Base-by-base conservation (phyloP, 2,113 vertebrate species). In the Odobenus rosmarus region DNA sequence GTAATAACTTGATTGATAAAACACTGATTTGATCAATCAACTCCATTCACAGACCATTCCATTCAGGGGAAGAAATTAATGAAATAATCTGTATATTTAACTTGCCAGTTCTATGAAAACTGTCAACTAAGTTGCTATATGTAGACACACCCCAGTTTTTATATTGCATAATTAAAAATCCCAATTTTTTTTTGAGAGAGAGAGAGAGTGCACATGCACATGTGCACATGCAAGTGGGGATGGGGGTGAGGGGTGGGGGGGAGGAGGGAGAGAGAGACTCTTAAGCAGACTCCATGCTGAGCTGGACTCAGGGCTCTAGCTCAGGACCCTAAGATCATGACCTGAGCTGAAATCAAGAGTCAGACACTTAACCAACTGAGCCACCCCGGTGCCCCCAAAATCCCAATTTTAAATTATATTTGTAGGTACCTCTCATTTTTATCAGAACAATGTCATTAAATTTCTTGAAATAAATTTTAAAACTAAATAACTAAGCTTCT, bases 81-180 rank as follows among this genome's bases (percentile, higher is more conserved):
- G 23, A 87, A 95, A 53, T 94, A 18, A 67, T 89, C 28, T 85
- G 1, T 82, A 57, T 71, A 88, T 94, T 74, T 84, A 93, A 72
- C 49, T 74, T 39, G 8, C 62, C 4, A 79, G 13, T 87, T 89
- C 13, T 83, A 15, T 92, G 59, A 91, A 82, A 92, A 39, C 69
- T 67, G 7, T 76, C 69, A 67, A 67, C 14, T 72, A 62, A 12
- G 21, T 80, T 80, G 10, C 7, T 84, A 15, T 74, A 26, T 55
- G 31, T 53, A 83, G 80, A 57, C 46, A 83, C 24, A 57, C 13
- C 19, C 26, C 3, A 33, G 14, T 57, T 67, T 94, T 88, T 76
- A 76, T 91, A 62, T 36, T 36, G 21, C 6, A 26, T 69, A 69
- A 79, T 90, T 74, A 31, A 57, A 86, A 94, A 57, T 76, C 26